A percentile compares a stretch with the other conserved stretches of the same genome.
phyloP scores from a whole-genome alignment of 92 coral and sea anemone genomes.

The Micromussa lordhowensis region DNA sequence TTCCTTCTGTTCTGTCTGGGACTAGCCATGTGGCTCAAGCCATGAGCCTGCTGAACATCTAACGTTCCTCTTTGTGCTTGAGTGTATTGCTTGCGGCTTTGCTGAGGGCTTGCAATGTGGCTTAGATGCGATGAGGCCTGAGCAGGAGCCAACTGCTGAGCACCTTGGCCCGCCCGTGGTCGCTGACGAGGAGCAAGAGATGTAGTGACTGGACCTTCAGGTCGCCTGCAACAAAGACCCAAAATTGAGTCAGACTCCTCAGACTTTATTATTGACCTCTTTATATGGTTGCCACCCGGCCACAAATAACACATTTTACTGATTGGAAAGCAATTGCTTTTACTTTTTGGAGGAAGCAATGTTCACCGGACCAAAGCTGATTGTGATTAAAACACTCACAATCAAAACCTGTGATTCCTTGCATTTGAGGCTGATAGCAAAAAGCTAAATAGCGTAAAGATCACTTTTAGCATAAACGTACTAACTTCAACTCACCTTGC shows the following conservation, averaged over 20 bases:
- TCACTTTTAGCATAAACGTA: too few species aligned
- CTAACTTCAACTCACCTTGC: constrained; percentile 50
- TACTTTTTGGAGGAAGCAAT: too few species aligned
- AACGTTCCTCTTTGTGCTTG: constrained; percentile 66
- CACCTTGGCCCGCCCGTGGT: constrained; percentile 87
- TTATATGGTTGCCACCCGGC: too few species aligned
- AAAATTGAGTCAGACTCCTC: background rate
- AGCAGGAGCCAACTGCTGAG: constrained; percentile 41
- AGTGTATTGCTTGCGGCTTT: constrained; percentile 78
- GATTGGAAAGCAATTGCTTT: too few species aligned
- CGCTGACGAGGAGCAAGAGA: constrained; percentile 92
- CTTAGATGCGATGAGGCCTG: constrained; percentile 62
- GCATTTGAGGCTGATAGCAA: too few species aligned
- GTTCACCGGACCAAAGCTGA: too few species aligned
- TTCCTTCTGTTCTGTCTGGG: constrained; percentile 79
- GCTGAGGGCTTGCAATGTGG: constrained; percentile 90
- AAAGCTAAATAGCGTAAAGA: too few species aligned
- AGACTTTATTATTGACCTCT: background rate
- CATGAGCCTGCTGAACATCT: constrained; percentile 55
- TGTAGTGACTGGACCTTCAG: constrained; percentile 91
- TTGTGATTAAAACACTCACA: too few species aligned
- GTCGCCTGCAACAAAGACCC: constrained; percentile 57
- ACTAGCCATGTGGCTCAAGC: constrained; percentile 80
- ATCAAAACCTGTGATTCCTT: too few species aligned
- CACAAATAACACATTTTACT: too few species aligned